Percentiles rank a stretch among this genome's conserved stretches.
Conservation (phyloP, 2,113 vertebrate species). For the Copsychus sechellarum region DNA sequence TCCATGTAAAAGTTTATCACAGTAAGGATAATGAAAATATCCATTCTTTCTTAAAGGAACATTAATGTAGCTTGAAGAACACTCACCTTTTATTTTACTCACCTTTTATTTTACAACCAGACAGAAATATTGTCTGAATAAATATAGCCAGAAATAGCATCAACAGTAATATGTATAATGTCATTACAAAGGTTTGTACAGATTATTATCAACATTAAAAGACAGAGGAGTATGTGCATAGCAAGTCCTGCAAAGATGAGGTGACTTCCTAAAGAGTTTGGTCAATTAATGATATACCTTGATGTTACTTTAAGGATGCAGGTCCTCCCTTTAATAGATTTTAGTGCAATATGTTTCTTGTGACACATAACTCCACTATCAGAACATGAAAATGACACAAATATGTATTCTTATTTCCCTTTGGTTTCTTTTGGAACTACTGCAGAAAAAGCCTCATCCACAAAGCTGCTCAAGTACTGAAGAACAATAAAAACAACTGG, state of each 20-base stretch:
- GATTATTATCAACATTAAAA: neutral
- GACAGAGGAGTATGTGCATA: neutral
- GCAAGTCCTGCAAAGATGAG: neutral
- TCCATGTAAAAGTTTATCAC: neutral
- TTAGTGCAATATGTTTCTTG: neutral
- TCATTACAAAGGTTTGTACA: neutral
- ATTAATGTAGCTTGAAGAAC: neutral
- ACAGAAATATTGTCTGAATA: neutral
- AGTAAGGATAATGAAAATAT: neutral
- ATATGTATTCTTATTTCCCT: neutral
- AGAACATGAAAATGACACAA: neutral
- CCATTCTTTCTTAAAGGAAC: neutral
- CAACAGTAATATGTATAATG: neutral
- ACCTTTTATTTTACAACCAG: neutral
- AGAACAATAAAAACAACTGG: neutral
- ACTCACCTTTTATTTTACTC: neutral
- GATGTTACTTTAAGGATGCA: neutral
- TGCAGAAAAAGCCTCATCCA: neutral
- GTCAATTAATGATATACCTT: neutral
- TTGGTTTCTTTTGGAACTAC: neutral
- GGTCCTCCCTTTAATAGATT: neutral
- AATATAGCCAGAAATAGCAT: neutral
- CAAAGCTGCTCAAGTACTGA: neutral
- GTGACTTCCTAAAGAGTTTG: neutral
- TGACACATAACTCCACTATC: neutral